A percentile compares a stretch with the other conserved stretches of the same genome.
phyloP scores from a whole-genome alignment of 2,888 invertebrate genomes.

The Argyra leucocephala region DNA sequence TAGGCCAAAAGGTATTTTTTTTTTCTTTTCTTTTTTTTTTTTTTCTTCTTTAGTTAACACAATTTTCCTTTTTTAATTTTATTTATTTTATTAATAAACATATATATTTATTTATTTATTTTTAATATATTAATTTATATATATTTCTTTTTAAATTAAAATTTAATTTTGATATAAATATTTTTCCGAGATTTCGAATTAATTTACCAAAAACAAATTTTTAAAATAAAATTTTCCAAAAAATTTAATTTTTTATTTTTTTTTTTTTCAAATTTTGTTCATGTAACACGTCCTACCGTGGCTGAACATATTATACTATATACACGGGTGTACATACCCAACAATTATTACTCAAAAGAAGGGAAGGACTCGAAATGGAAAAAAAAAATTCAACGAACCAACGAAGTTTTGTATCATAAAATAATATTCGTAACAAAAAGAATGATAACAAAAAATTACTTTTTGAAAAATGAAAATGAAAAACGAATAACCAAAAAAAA shows the following conservation, averaged over 20 bases:
- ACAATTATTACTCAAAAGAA: background rate
- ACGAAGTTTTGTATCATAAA: background rate
- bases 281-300: constrained; percentile 2
- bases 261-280: background rate
- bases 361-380: constrained; percentile 3
- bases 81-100: background rate
- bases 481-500: background rate
- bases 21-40: background rate
- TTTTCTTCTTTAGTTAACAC: background rate
- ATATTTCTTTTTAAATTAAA: background rate
- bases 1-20: background rate
- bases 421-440: background rate
- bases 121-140: background rate
- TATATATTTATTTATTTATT: background rate
- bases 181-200: no score
- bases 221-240: no score
- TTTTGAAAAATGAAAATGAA: background rate
- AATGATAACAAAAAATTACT: background rate
- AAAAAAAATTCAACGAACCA: background rate
- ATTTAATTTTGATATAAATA: background rate
- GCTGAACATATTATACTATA: background rate
- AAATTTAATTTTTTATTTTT: background rate
- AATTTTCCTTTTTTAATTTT: background rate
- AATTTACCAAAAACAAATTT: no score
- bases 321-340: constrained; percentile 6